A percentile compares a stretch with the other conserved stretches of the same genome.
phyloP scores from a whole-genome alignment of 2,888 invertebrate genomes.

The Neoascia interrupta region DNA sequence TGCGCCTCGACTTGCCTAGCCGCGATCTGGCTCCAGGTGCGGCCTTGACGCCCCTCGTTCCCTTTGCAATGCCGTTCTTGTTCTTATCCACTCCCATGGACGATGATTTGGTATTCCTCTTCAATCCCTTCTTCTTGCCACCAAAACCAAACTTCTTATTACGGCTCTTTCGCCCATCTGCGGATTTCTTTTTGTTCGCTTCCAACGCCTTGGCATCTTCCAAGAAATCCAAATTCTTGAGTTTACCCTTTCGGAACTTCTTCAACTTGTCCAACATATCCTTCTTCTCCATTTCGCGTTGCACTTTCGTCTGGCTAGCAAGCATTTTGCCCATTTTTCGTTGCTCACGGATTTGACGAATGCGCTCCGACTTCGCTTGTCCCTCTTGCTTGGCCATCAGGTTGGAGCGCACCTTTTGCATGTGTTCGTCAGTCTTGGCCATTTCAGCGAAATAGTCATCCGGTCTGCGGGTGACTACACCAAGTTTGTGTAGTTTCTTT shows the following conservation, averaged over 20 bases:
- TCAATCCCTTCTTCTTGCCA: constrained; percentile 94
- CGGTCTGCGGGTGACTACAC: constrained; percentile 90
- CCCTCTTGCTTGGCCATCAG: constrained; percentile 91
- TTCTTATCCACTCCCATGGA: constrained; percentile 76
- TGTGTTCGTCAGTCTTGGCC: constrained; percentile 98
- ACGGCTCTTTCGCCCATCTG: constrained; percentile 84
- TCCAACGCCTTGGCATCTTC: constrained; percentile 83
- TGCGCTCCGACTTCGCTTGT: constrained; percentile 93
- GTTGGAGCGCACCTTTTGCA: constrained; percentile 95
- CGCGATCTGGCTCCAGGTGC: constrained; percentile 80
- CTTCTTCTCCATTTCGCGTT: constrained; percentile 93
- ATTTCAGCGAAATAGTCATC: constrained; percentile 99
- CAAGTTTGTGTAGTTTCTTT: constrained; percentile 86
- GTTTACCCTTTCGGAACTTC: constrained; percentile 92
- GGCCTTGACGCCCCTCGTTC: constrained; percentile 72
- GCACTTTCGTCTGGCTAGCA: constrained; percentile 89
- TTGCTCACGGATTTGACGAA: constrained; percentile 92
- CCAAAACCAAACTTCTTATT: constrained; percentile 96
- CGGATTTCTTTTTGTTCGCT: constrained; percentile 75
- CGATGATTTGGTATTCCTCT: constrained; percentile 92
- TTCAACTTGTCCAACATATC: constrained; percentile 95
- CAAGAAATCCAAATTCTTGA: constrained; percentile 89
- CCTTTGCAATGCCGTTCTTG: constrained; percentile 71
- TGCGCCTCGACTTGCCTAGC: constrained; percentile 81
- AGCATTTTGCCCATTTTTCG: constrained; percentile 96